These are phyloP conservation scores for Syngnathus rostellatus DNA, from an alignment of 2,797 vertebrate genomes.

Conservation along the genomic window DNA sequence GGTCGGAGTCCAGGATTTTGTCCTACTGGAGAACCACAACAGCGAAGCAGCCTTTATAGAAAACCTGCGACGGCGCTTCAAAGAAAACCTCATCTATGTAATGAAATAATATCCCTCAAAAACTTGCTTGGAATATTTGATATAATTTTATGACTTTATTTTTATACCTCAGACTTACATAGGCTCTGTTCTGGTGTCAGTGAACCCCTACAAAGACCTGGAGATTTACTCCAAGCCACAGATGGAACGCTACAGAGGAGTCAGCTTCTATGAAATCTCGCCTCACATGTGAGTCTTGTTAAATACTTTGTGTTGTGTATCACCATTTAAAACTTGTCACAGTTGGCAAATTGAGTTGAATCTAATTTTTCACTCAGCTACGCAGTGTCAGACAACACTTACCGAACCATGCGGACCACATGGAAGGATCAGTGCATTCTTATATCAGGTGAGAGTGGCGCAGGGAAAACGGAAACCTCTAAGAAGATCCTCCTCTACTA, in stretches of 20 bases:
- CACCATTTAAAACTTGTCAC: neutral
- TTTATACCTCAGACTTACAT: conserved; percentile 80
- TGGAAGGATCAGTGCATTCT: conserved; percentile 82
- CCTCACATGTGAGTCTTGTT: conserved; percentile 84
- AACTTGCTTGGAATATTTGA: conserved; percentile 9
- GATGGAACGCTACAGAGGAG: conserved; percentile 90
- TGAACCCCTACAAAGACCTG: conserved; percentile 76
- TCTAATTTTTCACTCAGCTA: conserved; percentile 66
- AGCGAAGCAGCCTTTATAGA: conserved; percentile 83
- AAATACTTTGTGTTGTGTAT: neutral
- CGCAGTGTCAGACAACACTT: conserved; percentile 88
- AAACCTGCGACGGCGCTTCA: conserved; percentile 82
- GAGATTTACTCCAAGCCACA: conserved; percentile 84
- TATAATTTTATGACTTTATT: conserved; percentile 16
- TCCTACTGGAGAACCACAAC: conserved; percentile 83
- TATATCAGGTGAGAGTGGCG: conserved; percentile 82
- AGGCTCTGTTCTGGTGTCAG: conserved; percentile 86
- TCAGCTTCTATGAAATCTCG: conserved; percentile 92
- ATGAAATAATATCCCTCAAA: conserved; percentile 16
- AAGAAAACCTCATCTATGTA: conserved; percentile 88
- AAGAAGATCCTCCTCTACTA: conserved; percentile 95
- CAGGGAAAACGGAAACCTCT: conserved; percentile 91
- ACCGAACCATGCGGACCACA: conserved; percentile 84
- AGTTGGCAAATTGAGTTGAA: neutral
- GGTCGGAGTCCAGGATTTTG: conserved; percentile 87